Base-by-base conservation (phyloP, 2,888 invertebrate species). In the Hetaerina titia region DNA sequence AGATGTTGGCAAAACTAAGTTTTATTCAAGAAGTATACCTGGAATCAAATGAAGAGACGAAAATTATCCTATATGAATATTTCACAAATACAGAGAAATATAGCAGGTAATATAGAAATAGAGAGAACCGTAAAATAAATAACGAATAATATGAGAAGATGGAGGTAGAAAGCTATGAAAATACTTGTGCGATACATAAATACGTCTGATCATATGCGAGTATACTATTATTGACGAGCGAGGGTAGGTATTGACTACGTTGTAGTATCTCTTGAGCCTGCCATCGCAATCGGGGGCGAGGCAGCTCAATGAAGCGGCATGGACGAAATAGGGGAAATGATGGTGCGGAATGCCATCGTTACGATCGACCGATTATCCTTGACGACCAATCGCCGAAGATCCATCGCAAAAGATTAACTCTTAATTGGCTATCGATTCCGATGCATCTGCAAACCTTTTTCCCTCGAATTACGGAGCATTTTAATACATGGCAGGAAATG, bases 391-490 rank as follows among this genome's bases (percentile, higher is more conserved):
- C 90, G 22, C 63, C 63, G 45, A 45, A 63, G 60, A 63, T 64
- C 22, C 69, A 90, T 90, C 74, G 25, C 90, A 22, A 45, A 64
- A 56, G 45, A 90, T 69, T 56, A 92, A 92, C 22, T 69, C 69
- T 92, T 92, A 92, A 92, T 69, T 69, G 92, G 69, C 92, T 56
- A 69, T n/a, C 69, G 22, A 56, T 56, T 45, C 22, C 45, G 90
- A 31, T 25, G 9, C 31, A 69, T n/a, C 45, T 69, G 74, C n/a
- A 92, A 92, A 45, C 45, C 45, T 56, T 92, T 64, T 45, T 45
- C 45, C 90, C 45, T 22, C 45, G 45, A 45, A 22, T 22, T 45
- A 92, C 69, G 64, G n/a, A 69, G 31, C 56, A 31, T 22, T 15
- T 0, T 60, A n/a, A 17, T 13, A 31, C 31, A 19, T 17, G 25